Evolutionary conservation across 2,888 invertebrate genomes (phyloP), one percentile per base, ranked within the genome.

Genomic region (Meiosimyza decipiens): DNA sequence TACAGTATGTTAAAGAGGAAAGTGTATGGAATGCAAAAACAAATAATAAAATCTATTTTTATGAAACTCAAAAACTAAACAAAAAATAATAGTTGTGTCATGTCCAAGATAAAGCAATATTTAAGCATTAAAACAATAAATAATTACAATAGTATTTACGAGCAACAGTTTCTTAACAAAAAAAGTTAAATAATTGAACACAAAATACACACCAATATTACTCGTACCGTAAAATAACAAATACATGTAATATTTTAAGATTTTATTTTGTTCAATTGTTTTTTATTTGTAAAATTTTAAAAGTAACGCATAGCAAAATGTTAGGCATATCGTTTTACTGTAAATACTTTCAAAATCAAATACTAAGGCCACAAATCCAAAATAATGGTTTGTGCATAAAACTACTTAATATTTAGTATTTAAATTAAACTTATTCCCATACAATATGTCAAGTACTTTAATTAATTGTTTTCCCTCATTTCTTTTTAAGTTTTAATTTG

Each of bases 281-380:
- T 13, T 11, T 15, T 47, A 50, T 50, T 51, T 28, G 6, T 16
- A 16, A 50, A 49, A 63, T 1, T 11, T 47, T 50, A 18, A 49
- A 63, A 57, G 59, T 57, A 68, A 59, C 59, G 68, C 68, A 68
- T 59, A 59, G 57, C 57, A 68, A 68, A 59, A 68, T 68, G 22
- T 68, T 68, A 55, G 18, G 68, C 68, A 68, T 68, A 68, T 68
- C 68, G 67, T 68, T 68, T 64, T 59, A 40, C 2, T 68, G 68
- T 68, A 68, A 28, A 68, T 68, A 68, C 6, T 16, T 65, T 68
- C 12, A 51, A 50, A 47, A 33, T 33, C 47, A 40, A 22, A 16
- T 13, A 64, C 64, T 22, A 18, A 63, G 16, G 63, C 18, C 64
- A 64, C 51, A 28, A 22, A 18, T 13, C 16, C 9, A 40, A 7